Base-by-base conservation (phyloP, 2,888 invertebrate species). In the Heliconius cydno region DNA sequence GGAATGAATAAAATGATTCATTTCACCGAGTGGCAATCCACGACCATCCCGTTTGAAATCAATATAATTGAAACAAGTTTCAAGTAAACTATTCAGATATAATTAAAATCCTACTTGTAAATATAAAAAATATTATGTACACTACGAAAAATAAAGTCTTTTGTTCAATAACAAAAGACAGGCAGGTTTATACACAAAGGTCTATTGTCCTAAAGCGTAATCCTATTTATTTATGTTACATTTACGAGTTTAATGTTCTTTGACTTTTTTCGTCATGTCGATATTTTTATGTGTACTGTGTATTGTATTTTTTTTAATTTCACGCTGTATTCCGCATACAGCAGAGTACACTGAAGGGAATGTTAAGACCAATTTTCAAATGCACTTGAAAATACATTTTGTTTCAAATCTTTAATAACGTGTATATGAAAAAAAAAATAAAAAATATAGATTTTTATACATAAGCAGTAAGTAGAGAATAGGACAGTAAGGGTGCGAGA, bases 181-280 rank as follows among this genome's bases (percentile, higher is more conserved):
- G 73, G 60, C 73, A 60, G 28, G 57, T 73, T 60, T 72, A 30
- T 73, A 38, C 28, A 77, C 78, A 78, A 73, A 78, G 73, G 66
- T 57, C 28, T 25, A 78, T 78, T 78, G 78, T 78, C 73, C 66
- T 66, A 57, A 72, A 52, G 66, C 66, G 78, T 65, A 66, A 78
- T 78, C 46, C 52, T 77, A 77, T 60, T 77, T 77, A 57, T 78
- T 78, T 57, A 72, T 78, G 66, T 78, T 73, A 60, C 15, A 73
- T 60, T 73, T 73, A 57, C 57, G 34, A 60, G 57, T 60, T 57
- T 60, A 34, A 34, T 60, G 73, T 73, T 73, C 60, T 60, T 60
- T 34, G 34, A 57, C 60, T 25, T 28, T 60, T 72, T 73, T 60
- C 19, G 13, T n/a, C 15, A 13, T 60, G 34, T 60, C 57, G 57